Evolutionary conservation across 2,888 invertebrate species (phyloP).

Genomic region (Lasius platythorax): DNA sequence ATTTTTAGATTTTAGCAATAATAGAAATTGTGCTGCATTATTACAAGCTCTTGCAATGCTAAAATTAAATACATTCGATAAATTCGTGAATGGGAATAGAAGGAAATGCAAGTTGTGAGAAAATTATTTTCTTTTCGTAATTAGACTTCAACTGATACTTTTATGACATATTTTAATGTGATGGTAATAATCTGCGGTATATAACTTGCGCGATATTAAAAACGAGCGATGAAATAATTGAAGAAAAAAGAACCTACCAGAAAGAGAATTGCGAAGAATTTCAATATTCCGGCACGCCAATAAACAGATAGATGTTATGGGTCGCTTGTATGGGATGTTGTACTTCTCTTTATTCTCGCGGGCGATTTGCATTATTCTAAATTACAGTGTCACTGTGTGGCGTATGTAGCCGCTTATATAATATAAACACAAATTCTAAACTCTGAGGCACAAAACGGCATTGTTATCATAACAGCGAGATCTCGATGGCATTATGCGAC

Average conservation of each 20-base stretch:
- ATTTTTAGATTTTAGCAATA: slow-evolving; percentile 5
- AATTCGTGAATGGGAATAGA: background rate
- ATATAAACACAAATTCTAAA: slow-evolving; percentile 59
- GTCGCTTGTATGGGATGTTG: background rate
- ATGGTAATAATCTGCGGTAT: background rate
- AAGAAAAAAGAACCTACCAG: background rate
- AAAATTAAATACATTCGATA: slow-evolving; percentile 1
- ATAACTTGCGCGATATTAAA: background rate
- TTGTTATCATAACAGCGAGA: slow-evolving; percentile 60
- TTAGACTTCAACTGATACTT: background rate
- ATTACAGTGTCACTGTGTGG: slow-evolving; percentile 31
- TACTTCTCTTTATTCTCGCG: background rate
- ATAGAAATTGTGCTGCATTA: background rate
- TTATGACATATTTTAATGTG: background rate
- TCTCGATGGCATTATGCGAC: slow-evolving; percentile 54
- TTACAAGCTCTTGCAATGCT: background rate
- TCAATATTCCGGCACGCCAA: background rate
- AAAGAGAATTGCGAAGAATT: slow-evolving; percentile 14
- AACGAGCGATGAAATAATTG: background rate
- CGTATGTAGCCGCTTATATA: slow-evolving; percentile 18
- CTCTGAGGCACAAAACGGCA: slow-evolving; percentile 52
- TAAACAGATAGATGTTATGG: background rate
- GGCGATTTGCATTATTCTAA: slow-evolving; percentile 45
- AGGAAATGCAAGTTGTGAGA: background rate
- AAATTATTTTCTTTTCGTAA: background rate